These are phyloP conservation scores for Petrocephalus schoutedeni DNA, from an alignment of 2,797 vertebrate genomes.

Conservation along the genomic window DNA sequence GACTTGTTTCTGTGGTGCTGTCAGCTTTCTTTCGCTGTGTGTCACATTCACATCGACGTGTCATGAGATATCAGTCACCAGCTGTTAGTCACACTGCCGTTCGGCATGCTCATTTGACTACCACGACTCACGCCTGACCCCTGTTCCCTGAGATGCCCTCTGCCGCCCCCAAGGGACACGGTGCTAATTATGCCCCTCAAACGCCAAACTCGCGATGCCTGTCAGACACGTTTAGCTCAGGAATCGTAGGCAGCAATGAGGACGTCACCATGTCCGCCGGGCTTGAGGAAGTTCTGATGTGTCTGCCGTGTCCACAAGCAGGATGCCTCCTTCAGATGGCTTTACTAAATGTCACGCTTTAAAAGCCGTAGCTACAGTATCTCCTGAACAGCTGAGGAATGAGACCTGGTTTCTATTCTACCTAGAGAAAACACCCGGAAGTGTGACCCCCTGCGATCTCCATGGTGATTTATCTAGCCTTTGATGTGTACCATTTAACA, in stretches of 20 bases:
- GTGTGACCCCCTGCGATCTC: conserved; percentile 32
- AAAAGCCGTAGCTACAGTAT: background rate
- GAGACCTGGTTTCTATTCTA: background rate
- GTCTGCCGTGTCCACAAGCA: background rate
- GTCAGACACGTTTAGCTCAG: background rate
- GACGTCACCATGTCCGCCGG: background rate
- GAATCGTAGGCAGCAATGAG: background rate
- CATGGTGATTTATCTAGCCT: conserved; percentile 41
- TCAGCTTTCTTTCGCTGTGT: background rate
- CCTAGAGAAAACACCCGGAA: conserved; percentile 38
- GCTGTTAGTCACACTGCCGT: background rate
- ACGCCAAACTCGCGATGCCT: background rate
- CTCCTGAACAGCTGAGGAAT: background rate
- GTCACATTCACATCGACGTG: background rate
- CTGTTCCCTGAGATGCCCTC: background rate
- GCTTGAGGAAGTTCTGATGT: background rate
- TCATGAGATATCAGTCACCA: background rate
- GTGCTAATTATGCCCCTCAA: background rate
- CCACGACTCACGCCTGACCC: background rate
- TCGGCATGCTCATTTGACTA: background rate
- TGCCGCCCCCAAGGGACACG: background rate
- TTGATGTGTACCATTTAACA: conserved; percentile 50
- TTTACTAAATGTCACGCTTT: background rate
- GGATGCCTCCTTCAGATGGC: background rate
- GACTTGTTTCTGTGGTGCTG: too few species aligned